A percentile compares a stretch with the other conserved stretches of the same genome.
phyloP scores from a whole-genome alignment of 1,140 invertebrate genomes.

The Achatina immaculata region DNA sequence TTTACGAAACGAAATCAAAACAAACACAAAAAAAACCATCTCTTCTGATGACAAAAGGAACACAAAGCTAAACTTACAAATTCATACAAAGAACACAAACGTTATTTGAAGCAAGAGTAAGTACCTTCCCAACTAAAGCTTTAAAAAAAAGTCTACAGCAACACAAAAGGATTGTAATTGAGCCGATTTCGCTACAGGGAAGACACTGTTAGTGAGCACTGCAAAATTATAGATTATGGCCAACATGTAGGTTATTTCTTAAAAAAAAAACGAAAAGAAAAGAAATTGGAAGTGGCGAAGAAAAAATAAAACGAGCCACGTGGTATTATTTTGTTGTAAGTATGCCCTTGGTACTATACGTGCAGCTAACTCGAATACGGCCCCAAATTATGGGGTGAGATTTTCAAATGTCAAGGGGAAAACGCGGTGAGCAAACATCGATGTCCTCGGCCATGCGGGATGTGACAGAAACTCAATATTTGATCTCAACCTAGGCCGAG shows the following conservation, averaged over 20 bases:
- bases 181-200: not conserved
- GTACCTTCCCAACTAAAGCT: too few relatives aligned
- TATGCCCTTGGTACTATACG: not conserved
- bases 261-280: not conserved
- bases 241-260: not conserved
- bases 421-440: not conserved
- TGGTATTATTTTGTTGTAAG: not conserved
- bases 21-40: not conserved
- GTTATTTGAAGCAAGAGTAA: too few relatives aligned
- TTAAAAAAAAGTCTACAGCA: too few relatives aligned
- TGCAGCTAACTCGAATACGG: not conserved
- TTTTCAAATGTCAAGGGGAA: not conserved
- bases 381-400: not conserved
- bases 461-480: constrained; percentile 8
- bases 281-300: too few relatives aligned
- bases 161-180: too few relatives aligned
- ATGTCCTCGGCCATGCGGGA: not conserved
- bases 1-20: not conserved
- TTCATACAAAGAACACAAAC: too few relatives aligned
- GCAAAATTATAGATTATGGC: not conserved
- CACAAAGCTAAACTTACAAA: too few relatives aligned
- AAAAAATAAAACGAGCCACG: not conserved
- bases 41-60: too few relatives aligned
- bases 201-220: not conserved
- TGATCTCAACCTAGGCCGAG: not conserved